phyloP scores from a whole-genome alignment of 2,888 invertebrate species.

The Archips xylosteana region DNA sequence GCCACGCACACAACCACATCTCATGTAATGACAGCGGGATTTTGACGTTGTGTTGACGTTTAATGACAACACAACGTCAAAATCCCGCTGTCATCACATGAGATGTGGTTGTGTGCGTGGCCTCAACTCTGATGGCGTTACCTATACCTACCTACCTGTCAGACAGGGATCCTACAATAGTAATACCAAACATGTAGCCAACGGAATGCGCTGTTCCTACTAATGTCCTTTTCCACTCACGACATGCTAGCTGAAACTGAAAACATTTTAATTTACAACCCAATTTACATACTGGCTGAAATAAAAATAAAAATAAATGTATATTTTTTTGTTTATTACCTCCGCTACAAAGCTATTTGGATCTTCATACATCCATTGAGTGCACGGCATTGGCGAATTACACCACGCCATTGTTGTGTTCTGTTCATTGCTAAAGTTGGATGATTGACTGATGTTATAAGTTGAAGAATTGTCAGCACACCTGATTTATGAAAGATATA shows the following conservation, averaged over 20 bases:
- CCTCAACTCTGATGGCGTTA: too few relatives aligned
- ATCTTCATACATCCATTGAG: slow-evolving; percentile 53
- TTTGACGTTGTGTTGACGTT: too few relatives aligned
- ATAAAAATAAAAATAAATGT: too few relatives aligned
- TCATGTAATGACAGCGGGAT: too few relatives aligned
- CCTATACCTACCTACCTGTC: slow-evolving; percentile 87
- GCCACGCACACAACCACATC: too few relatives aligned
- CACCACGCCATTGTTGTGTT: background rate
- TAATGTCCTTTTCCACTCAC: slow-evolving; percentile 87
- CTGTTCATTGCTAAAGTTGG: slow-evolving; percentile 3
- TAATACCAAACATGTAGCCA: slow-evolving; percentile 87
- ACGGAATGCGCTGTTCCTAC: slow-evolving; percentile 88
- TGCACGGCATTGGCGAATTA: slow-evolving; percentile 40
- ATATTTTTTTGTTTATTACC: slow-evolving; percentile 43
- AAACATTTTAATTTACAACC: too few relatives aligned
- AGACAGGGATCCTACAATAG: slow-evolving; percentile 87
- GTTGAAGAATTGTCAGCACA: slow-evolving; percentile 13
- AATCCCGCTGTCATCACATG: too few relatives aligned
- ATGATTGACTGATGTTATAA: background rate
- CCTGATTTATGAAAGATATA: slow-evolving; percentile 10
- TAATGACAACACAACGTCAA: too few relatives aligned
- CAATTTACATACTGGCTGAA: too few relatives aligned
- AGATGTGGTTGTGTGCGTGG: too few relatives aligned
- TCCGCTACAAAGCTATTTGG: slow-evolving; percentile 53
- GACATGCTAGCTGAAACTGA: slow-evolving; percentile 86